Base-by-base conservation (phyloP, 2,113 vertebrate genomes). In the Cygnus buccinator region DNA sequence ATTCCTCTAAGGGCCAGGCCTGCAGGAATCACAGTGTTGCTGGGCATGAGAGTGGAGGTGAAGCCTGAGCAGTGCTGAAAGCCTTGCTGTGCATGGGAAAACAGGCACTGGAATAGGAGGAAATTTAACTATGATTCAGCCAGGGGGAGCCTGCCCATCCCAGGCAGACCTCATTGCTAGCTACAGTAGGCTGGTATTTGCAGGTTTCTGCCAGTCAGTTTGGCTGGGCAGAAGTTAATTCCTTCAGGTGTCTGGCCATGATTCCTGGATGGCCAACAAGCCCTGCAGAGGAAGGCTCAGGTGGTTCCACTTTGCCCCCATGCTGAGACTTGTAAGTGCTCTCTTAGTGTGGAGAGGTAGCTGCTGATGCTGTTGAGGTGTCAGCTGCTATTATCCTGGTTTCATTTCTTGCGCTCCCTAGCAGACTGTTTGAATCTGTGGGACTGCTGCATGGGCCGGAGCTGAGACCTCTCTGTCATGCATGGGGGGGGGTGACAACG, bases 191-290 rank as follows among this genome's bases (percentile, higher is more conserved):
- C 31, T 2, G 20, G 58, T n/a, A 35, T 28, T 46, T 26, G 12
- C 73, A 17, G 23, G 61, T 35, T 57, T 44, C 31, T 43, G 37
- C 19, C 43, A 22, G 43, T 4, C 33, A 3, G 2, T 4, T 23
- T 55, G 59, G 14, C 57, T 52, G 57, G 15, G 13, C 11, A 62
- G 11, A 9, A 43, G 68, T 35, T 14, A 19, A 13, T 29, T 31
- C 19, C 0, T 25, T 9, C 17, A 1, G 48, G 54, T 19, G 25
- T 4, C 8, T 9, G 48, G 57, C 35, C 46, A 16, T 1, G 4
- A 9, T 33, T 29, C 29, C n/a, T 65, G 57, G 23, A 33, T n/a
- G 29, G 14, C 84, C 48, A 46, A 5, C 20, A 35, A 28, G 33
- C 48, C 61, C 61, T 7, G 21, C 11, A 10, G 50, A 68, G 48